phyloP scores from a whole-genome alignment of 2,113 vertebrate species.

The Hymenochirus boettgeri region DNA sequence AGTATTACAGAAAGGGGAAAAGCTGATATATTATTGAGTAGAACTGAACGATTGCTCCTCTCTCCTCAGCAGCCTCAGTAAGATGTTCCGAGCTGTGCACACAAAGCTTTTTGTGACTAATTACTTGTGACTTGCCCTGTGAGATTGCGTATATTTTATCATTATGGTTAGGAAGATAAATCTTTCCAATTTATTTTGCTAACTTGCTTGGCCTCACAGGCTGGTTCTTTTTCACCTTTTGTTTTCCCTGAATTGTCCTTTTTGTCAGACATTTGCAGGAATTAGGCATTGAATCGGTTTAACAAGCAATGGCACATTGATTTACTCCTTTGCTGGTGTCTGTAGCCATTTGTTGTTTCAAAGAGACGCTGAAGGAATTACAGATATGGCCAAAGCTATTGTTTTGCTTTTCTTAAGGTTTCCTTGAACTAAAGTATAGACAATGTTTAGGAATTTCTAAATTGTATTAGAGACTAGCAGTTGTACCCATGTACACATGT shows the following conservation, averaged over 20 bases:
- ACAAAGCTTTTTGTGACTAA: neutral
- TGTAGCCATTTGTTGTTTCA: too few relatives aligned
- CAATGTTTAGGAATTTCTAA: too few relatives aligned
- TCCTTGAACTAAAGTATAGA: too few relatives aligned
- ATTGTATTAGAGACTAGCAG: too few relatives aligned
- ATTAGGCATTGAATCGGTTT: neutral
- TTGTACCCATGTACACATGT: too few relatives aligned
- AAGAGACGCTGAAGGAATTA: too few relatives aligned
- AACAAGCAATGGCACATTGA: neutral
- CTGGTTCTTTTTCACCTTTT: conserved; percentile 2
- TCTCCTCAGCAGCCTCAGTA: neutral
- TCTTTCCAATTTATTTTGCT: conserved; percentile 2
- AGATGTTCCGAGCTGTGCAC: neutral
- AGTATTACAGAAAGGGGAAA: too few relatives aligned
- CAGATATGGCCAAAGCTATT: too few relatives aligned
- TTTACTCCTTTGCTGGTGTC: neutral
- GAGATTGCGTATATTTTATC: neutral
- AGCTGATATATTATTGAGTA: too few relatives aligned
- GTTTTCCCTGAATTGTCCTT: neutral
- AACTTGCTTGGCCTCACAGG: neutral
- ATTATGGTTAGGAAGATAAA: conserved; percentile 4
- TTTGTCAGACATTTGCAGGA: conserved; percentile 1
- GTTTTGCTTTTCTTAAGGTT: too few relatives aligned
- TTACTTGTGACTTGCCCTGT: conserved; percentile 8
- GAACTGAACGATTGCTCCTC: too few relatives aligned